Conservation (phyloP, 2,113 vertebrate genomes). For the Platysternon megacephalum region DNA sequence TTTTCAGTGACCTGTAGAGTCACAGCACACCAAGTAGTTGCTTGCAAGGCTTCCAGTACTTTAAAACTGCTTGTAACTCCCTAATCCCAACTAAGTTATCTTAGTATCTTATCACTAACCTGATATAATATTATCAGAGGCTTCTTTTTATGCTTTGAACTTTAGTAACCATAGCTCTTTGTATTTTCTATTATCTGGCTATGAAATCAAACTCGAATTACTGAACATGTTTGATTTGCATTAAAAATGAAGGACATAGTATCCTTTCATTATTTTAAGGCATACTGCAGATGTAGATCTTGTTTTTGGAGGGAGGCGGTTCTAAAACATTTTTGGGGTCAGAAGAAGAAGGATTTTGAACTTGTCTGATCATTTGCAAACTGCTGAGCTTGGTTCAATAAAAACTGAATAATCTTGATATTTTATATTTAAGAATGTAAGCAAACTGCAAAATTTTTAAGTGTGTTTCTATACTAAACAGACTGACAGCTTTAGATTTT, state of each 20-base stretch:
- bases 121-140: background rate
- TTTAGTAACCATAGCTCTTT: constrained; percentile 6
- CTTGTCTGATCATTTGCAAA: background rate
- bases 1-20: background rate
- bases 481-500: background rate
- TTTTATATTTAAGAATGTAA: background rate
- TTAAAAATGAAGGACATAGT: constrained; percentile 7
- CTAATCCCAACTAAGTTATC: background rate
- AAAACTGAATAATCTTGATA: background rate
- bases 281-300: background rate
- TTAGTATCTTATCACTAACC: constrained; percentile 18
- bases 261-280: background rate
- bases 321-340: background rate
- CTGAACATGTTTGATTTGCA: background rate
- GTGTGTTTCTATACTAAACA: constrained; percentile 11
- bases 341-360: background rate
- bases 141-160: background rate
- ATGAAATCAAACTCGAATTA: background rate
- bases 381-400: background rate
- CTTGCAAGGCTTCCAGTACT: constrained; percentile 29
- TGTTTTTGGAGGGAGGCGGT: background rate
- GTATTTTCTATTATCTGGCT: constrained; percentile 7
- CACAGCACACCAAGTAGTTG: background rate
- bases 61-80: constrained; percentile 17
- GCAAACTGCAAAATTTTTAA: background rate